Evolutionary conservation across 2,113 vertebrate species (phyloP).

Genomic region (Ariopsis seemanni): DNA sequence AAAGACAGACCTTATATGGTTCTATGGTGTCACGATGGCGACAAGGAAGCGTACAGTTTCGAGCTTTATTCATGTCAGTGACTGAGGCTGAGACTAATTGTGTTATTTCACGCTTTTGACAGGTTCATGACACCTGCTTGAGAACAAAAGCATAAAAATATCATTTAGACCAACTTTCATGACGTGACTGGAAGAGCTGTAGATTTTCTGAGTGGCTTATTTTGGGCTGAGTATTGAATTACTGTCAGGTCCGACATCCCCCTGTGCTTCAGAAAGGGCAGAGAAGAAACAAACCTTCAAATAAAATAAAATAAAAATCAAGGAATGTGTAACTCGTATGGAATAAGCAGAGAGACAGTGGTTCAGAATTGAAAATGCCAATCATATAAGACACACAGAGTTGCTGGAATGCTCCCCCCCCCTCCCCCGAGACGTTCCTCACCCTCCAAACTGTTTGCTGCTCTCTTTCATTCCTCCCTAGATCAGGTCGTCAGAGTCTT

Average conservation of each 20-base stretch:
- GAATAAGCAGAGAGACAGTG: conserved; percentile 11
- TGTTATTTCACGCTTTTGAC: neutral
- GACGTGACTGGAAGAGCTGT: neutral
- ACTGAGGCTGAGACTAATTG: neutral
- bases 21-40: neutral
- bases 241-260: conserved; percentile 16
- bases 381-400: conserved; percentile 40
- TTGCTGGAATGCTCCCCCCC: conserved; percentile 34
- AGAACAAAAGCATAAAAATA: neutral
- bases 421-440: conserved; percentile 1
- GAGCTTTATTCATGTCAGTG: neutral
- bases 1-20: neutral
- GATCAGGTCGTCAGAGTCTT: conserved; percentile 32
- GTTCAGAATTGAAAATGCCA: conserved; percentile 24
- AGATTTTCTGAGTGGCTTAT: neutral
- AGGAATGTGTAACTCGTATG: conserved; percentile 56
- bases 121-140: neutral
- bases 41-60: no score
- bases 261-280: conserved; percentile 49
- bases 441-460: neutral
- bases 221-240: conserved; percentile 32
- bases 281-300: conserved; percentile 35
- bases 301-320: conserved; percentile 20
- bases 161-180: neutral
- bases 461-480: conserved; percentile 13